Base-by-base conservation (phyloP, 2,888 invertebrate genomes). In the Eristalis pertinax region DNA sequence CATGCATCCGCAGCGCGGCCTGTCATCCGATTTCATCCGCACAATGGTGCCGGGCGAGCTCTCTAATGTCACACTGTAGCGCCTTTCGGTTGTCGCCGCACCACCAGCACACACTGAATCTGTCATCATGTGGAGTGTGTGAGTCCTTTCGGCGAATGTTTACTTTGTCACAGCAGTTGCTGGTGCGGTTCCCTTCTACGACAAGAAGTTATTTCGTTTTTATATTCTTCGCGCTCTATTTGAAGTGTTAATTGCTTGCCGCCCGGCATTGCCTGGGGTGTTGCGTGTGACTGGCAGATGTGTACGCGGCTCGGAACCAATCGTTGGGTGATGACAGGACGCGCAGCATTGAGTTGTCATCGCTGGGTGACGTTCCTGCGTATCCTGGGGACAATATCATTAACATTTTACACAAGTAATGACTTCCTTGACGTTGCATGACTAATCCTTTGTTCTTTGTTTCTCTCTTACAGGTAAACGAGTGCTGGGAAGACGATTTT, bases 61-160 rank as follows among this genome's bases (percentile, higher is more conserved):
- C 50, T 19, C 50, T 19, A 19, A 19, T 50, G 50, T 50, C 50
- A 50, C 50, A 50, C 8, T 50, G 50, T 50, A 50, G 50, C 50
- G 50, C 50, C 50, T 19, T n/a, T 50, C n/a, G 11, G 13, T 2
- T 38, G 32, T 13, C 5, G 1, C 1, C 11, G 35, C 38, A 0
- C 2, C 26, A 26, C 2, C 3, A 13, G 13, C 38, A 38, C 38
- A 13, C 38, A 38, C 50, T 19, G 50, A n/a, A 43, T 43, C n/a
- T 43, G 38, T 38, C 38, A 38, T 13, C 43, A 43, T 43, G 15
- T 43, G 43, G 15, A 43, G 43, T 43, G 43, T n/a, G 43, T 43
- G n/a, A 15, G 43, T 43, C n/a, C 43, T 43, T 43, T 15, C n/a
- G 19, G 5, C 50, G 56, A 75, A 60, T 86, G 78, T 86, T 82